Evolutionary conservation across 2,113 vertebrate genomes (phyloP), one percentile per base, ranked within the genome.

Genomic region (Neogobius melanostomus): DNA sequence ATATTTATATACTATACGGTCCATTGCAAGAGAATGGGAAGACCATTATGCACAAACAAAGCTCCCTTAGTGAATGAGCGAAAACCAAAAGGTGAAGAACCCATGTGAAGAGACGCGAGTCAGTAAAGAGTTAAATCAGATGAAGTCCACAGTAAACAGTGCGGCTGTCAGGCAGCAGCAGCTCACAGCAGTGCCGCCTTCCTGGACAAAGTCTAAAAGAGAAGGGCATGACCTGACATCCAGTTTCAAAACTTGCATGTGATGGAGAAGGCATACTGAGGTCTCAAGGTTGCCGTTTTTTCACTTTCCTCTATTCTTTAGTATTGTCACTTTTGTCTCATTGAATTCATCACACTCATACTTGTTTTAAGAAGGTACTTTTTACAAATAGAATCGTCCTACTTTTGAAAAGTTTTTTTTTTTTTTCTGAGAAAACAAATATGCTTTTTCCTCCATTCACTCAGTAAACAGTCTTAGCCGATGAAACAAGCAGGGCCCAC

Each of bases 401-500:
- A 81, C 90, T 85, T 91, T 89, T 87, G 75, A 81, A 83, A 74
- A 59, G 82, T 87, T 87, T 68, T 36, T 36, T 21, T 21, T 36
- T 36, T 36, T 36, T 36, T 90, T 90, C 75, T 77, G 89, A 88
- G 86, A 89, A 87, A 90, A 92, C 81, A 87, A 89, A 68, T 68
- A 68, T 56, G 66, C 47, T 64, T 72, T 72, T 76, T 59, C 77
- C 81, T 90, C 88, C 84, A 66, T 82, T 85, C 80, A 82, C 76
- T 88, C 87, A 84, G 86, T 83, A 74, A 90, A 92, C 91, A 91
- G 91, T 93, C 91, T 96, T 94, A 99, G 93, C 98, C 98, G 87
- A 97, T 83, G 93, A 98, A 99, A 92, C 98, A 99, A 87, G 96
- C 98, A 3, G 97, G 97, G 90, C 98, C 98, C 92, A 99, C 96